These are phyloP conservation scores for Dryoscopus gambensis DNA, from an alignment of 2,113 vertebrate species.

Conservation along the genomic window DNA sequence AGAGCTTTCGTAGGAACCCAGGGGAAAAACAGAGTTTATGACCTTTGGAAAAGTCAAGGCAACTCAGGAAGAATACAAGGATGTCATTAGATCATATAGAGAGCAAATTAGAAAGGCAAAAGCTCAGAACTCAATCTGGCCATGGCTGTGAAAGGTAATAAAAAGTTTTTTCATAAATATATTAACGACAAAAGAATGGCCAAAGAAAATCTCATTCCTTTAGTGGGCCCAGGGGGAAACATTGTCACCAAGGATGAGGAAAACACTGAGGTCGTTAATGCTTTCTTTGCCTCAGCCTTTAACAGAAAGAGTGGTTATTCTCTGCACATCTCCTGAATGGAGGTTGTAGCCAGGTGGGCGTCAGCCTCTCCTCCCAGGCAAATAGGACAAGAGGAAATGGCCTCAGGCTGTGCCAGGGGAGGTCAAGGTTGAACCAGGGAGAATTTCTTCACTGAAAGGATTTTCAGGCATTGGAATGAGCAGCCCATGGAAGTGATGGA, in stretches of 20 bases:
- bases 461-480: not conserved
- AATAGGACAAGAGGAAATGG: not conserved
- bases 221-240: not conserved
- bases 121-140: not conserved
- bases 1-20: fast-evolving
- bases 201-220: not conserved
- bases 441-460: not conserved
- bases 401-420: not conserved
- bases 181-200: not conserved
- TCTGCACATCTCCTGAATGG: not conserved
- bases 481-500: not conserved
- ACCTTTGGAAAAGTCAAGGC: not conserved
- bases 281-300: not conserved
- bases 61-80: not conserved
- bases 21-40: not conserved
- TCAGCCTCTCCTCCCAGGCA: not conserved
- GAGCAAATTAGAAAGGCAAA: not conserved
- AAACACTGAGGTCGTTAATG: not conserved
- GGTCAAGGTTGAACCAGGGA: not conserved
- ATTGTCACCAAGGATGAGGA: not conserved
- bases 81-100: not conserved
- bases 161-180: not conserved
- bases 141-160: not conserved
- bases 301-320: not conserved
- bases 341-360: not conserved